A percentile compares a stretch with the other conserved stretches of the same genome.
phyloP scores from a whole-genome alignment of 2,888 invertebrate genomes.

The Troilus luridus region DNA sequence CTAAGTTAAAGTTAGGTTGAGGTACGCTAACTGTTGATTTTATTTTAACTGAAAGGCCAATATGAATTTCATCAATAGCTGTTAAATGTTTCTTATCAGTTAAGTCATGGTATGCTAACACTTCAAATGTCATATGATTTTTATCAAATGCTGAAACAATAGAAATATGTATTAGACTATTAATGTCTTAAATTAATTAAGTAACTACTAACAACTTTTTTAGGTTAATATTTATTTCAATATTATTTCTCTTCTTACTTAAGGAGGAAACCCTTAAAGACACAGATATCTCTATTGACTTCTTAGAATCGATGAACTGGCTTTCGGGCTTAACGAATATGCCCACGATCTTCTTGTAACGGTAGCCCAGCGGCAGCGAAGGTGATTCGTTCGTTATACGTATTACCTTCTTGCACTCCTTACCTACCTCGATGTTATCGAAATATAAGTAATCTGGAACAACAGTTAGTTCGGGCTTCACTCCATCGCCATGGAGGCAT shows the following conservation, averaged over 20 bases:
- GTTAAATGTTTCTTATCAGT: conserved; percentile 61
- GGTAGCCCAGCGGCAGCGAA: conserved; percentile 69
- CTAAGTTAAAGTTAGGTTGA: conserved; percentile 66
- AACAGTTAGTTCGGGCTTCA: conserved; percentile 71
- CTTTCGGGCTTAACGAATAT: conserved; percentile 69
- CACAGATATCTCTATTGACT: conserved; percentile 67
- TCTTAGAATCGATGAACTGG: conserved; percentile 69
- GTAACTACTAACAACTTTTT: too few species aligned
- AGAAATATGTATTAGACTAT: not conserved
- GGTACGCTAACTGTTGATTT: conserved; percentile 56
- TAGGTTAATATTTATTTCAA: not conserved
- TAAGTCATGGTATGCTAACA: conserved; percentile 59
- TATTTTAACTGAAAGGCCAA: conserved; percentile 63
- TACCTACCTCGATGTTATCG: conserved; percentile 70
- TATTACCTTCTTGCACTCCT: conserved; percentile 69
- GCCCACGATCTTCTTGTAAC: conserved; percentile 70
- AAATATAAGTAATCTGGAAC: conserved; percentile 71
- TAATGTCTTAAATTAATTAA: too few species aligned
- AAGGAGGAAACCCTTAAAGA: conserved; percentile 63
- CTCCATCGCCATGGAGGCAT: conserved; percentile 74
- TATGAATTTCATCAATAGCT: conserved; percentile 64
- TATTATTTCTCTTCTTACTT: conserved; percentile 55
- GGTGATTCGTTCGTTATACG: conserved; percentile 71
- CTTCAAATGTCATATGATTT: conserved; percentile 59
- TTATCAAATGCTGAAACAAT: conserved; percentile 52